Conservation (phyloP, 53 echinoderm and acorn worm genomes). For the Patiria pectinifera region DNA sequence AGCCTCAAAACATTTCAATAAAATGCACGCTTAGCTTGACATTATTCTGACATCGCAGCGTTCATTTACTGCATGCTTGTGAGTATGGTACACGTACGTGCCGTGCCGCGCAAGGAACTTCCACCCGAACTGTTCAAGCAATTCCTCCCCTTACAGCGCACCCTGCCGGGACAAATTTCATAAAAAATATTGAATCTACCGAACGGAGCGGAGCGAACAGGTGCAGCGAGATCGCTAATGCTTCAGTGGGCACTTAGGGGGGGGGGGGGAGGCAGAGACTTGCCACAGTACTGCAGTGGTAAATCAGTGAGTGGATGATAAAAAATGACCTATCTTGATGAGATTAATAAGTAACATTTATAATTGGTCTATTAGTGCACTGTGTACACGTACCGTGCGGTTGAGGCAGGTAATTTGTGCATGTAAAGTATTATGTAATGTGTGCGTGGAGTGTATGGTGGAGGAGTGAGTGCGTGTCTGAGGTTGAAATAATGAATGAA, state of each 20-base stretch:
- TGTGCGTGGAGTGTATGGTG: no score
- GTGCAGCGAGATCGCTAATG: background rate
- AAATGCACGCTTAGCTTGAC: no score
- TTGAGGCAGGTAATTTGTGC: no score
- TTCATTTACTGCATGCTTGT: background rate
- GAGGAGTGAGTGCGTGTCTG: no score
- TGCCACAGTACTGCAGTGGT: background rate
- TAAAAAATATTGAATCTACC: background rate
- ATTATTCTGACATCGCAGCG: background rate
- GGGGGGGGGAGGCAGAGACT: background rate
- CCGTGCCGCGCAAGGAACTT: background rate
- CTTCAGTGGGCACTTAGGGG: background rate
- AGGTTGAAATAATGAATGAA: no score
- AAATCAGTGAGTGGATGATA: background rate
- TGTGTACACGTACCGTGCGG: background rate
- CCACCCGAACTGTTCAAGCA: background rate
- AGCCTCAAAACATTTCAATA: background rate
- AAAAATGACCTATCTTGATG: background rate
- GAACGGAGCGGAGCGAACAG: background rate
- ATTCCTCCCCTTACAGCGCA: background rate
- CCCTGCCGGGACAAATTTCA: background rate
- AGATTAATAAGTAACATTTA: background rate
- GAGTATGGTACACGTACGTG: background rate
- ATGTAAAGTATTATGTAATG: no score
- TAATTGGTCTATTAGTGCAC: background rate